Evolutionary conservation across 92 coral and sea anemone genomes (phyloP), one percentile per base, ranked within the genome.

Genomic region (Zoanthus sansibaricus): DNA sequence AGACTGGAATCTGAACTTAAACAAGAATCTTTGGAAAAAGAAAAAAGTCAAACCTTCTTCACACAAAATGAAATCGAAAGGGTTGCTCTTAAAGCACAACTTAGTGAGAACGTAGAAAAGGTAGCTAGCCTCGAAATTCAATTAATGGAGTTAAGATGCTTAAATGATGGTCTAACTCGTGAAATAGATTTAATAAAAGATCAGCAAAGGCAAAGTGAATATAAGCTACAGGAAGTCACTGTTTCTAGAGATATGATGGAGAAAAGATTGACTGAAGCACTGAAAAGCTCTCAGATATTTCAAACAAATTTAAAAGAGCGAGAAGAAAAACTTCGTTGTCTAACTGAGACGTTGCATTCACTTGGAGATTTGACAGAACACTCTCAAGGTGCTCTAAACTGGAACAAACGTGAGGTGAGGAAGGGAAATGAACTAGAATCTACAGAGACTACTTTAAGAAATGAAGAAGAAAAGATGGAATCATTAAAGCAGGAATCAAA

Each of bases 231-330:
- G 52, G 98, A 93, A 58, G 91, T 89, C 17, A 93, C 90, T 47
- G 91, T 94, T 25, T 90, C 91, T 17, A 94, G 89, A 87, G 98
- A 94, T 86, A 87, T 94, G 44, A 80, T 94, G 88, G 98, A 94
- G 64, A 94, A 91, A 47, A 87, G 98, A 54, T 73, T 94, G 77
- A 87, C 89, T 18, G 95, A 94, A 75, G 92, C 98, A 16, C 89
- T 94, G 30, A 90, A 83, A 78, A 90, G 84, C n/a, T 93, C 90
- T 48, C 91, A 91, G 68, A 55, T 73, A 17, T 83, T 93, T 47
- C 98, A 83, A 45, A 94, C 78, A 47, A 93, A 94, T 58, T 82
- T 94, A 4, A 90, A 91, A 31, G 78, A 73, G 46, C 54, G 72
- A 11, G 75, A 68, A 16, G 95, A 92, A 71, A 89, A 86, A 68